A percentile compares a stretch with the other conserved stretches of the same genome.
Conservation (phyloP, 1,140 invertebrate species). For the Penaeus vannamei region DNA sequence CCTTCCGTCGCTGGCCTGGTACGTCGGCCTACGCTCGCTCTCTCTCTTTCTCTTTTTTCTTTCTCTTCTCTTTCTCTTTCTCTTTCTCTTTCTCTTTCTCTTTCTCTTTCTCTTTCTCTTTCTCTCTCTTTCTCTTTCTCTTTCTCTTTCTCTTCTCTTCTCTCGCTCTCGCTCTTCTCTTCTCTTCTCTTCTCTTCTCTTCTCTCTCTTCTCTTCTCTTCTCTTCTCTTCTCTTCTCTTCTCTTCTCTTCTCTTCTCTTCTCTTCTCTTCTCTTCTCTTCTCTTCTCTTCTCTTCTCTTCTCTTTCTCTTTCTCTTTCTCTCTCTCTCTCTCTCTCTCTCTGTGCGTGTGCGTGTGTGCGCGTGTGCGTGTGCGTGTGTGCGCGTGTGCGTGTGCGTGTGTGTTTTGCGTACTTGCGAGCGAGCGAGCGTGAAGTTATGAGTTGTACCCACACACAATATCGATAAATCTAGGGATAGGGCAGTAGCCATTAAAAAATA, state of each 20-base stretch:
- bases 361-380: too few species aligned
- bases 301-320: constrained; percentile 12
- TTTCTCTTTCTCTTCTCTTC: background rate
- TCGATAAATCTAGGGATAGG: too few species aligned
- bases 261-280: constrained; percentile 12
- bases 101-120: constrained; percentile 12
- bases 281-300: too few species aligned
- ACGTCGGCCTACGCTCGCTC: background rate
- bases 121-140: constrained; percentile 1
- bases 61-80: constrained; percentile 12
- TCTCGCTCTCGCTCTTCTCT: background rate
- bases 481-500: too few species aligned
- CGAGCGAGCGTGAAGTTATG: too few species aligned
- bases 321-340: constrained; percentile 10
- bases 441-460: too few species aligned
- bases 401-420: too few species aligned
- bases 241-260: constrained; percentile 12
- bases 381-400: too few species aligned
- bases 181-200: constrained; percentile 12
- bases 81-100: constrained; percentile 12
- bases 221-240: constrained; percentile 12
- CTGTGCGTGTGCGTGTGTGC: too few species aligned
- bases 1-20: background rate
- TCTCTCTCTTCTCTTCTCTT: constrained; percentile 11
- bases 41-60: constrained; percentile 6